Base-by-base conservation (phyloP, 2,797 vertebrate genomes). In the Sebastes baramenuke region DNA sequence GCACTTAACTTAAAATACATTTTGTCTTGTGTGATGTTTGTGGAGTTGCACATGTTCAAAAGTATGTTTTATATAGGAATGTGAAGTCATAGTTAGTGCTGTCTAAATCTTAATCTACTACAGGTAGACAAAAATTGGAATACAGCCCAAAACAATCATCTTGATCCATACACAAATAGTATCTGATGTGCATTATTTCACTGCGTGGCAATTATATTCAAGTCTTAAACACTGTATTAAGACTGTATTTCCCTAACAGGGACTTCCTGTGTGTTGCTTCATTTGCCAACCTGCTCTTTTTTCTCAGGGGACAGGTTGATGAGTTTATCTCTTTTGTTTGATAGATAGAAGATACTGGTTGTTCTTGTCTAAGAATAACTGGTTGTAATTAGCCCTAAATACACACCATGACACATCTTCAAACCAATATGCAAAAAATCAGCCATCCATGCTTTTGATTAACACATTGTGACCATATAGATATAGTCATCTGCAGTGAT, bases 401-500 rank as follows among this genome's bases (percentile, higher is more conserved):
- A 87, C 75, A 83, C 89, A 89, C 85, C 67, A 80, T 89, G 88
- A 92, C 82, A 91, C 92, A 92, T 92, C 88, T 91, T 81, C 78
- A 90, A 92, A 90, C 85, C 86, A 91, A 89, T 91, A 88, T 91
- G 90, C 86, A 87, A 88, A 88, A 89, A 93, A 84, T 80, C 86
- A 91, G 59, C 89, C 92, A 90, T 84, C 92, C 91, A 71, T 93
- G 81, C 77, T 89, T 92, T 90, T 89, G 91, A 94, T 92, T 88
- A 95, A 93, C 90, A 93, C 88, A 90, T 93, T 93, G 89, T 91
- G 87, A 88, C 89, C 89, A 91, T 90, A 90, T 90, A 90, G 94
- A 91, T 93, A 90, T 79, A 92, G 88, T 91, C 86, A 88, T 93
- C 88, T 90, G 84, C 86, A 75, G 85, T 88, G 87, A 93, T 94